Base-by-base conservation (phyloP, 2,797 vertebrate genomes). In the Heterohyrax brucei region DNA sequence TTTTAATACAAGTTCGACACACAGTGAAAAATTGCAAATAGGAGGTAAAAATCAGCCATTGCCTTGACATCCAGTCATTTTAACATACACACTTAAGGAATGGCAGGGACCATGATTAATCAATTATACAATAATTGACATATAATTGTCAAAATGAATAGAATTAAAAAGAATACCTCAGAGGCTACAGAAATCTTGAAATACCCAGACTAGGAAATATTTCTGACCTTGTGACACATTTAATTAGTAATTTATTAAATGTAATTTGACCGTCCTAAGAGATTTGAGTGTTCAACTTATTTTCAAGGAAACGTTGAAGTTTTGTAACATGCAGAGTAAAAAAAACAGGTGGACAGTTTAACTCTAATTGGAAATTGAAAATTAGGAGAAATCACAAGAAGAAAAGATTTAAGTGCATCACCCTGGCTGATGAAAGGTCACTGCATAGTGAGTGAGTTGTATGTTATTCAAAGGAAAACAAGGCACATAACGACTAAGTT, bases 141-240 rank as follows among this genome's bases (percentile, higher is more conserved):
- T 59, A 75, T 53, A 87, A 83, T 95, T 93, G 70, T 87, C 39
- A 93, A 91, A 95, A 91, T 79, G 21, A 96, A 95, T 6, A 89
- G 46, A 86, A 95, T 50, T 82, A 59, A 93, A 89, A 92, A 79
- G 46, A 93, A 87, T 70, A 85, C 7, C 39, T 91, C 22, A 46
- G 80, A 94, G 44, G 3, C 48, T 59, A 12, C 78, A 14, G 13
- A 30, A 86, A n/a, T 89, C 50, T 91, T 89, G 61, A 90, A 95
- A 92, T 44, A 88, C 5, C 8, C 46, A 76, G 12, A 87, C 46
- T 22, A 85, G n/a, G 64, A 96, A 92, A 68, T 89, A 96, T n/a
- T 83, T 79, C 46, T 39, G 21, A 66, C 89, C 33, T 80, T 84
- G 80, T 76, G 21, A 83, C 6, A 89, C 19, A 68, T 22, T 13